A percentile compares a stretch with the other conserved stretches of the same genome.
Evolutionary conservation across 2,113 vertebrate species (phyloP).

Genomic region (Platanista minor): DNA sequence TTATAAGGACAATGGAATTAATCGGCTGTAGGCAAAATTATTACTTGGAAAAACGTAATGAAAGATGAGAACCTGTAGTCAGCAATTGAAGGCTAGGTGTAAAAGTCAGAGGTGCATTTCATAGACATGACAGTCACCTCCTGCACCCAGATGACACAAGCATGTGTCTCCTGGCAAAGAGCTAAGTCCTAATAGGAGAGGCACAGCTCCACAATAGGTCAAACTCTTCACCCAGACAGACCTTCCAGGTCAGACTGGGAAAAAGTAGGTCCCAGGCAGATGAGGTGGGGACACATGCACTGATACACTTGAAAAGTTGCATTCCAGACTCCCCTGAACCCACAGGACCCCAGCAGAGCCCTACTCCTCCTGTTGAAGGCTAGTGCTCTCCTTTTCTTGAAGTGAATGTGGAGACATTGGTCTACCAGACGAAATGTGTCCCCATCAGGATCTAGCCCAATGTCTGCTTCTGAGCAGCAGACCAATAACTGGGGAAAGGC

Average conservation of each 20-base stretch:
- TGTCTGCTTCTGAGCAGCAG: not conserved
- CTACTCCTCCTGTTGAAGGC: not conserved
- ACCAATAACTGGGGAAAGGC: not conserved
- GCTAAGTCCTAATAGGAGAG: not conserved
- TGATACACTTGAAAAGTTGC: no score
- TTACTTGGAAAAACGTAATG: not conserved
- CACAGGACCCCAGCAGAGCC: not conserved
- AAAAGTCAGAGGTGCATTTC: not conserved
- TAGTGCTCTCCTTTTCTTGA: not conserved
- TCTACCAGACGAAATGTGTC: not conserved
- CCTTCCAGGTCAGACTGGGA: not conserved
- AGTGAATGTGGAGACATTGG: no score
- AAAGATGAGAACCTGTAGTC: not conserved
- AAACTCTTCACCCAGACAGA: not conserved
- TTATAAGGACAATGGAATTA: no score
- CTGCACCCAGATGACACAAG: no score
- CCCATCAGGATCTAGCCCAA: no score
- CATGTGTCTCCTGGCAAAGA: not conserved
- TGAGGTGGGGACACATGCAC: not conserved
- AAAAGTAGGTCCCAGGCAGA: not conserved
- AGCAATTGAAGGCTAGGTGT: not conserved
- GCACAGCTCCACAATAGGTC: no score
- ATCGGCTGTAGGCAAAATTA: not conserved
- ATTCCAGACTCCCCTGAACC: not conserved
- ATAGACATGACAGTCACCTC: not conserved